Percentiles rank a stretch among this genome's conserved stretches.
These are phyloP conservation scores for Otocyon megalotis DNA, from an alignment of 2,113 vertebrate genomes.

Conservation along the genomic window DNA sequence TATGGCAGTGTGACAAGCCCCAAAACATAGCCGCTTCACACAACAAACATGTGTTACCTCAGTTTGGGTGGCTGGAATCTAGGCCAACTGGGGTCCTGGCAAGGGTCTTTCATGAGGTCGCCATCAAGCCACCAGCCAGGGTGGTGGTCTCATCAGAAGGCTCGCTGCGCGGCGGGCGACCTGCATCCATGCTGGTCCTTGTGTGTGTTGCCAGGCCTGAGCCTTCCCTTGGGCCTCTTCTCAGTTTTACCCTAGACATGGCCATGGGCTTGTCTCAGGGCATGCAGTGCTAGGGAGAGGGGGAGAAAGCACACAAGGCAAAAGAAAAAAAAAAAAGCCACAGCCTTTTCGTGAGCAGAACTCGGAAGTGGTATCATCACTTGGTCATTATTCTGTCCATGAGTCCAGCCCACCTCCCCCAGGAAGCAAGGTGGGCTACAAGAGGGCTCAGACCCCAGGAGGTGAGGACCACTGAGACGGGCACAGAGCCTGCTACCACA, in stretches of 20 bases:
- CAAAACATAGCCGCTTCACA: fast-evolving
- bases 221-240: background rate
- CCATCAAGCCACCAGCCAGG: fast-evolving
- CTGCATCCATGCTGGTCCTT: fast-evolving
- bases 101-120: fast-evolving
- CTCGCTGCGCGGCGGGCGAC: fast-evolving
- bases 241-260: background rate
- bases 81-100: background rate
- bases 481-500: fast-evolving
- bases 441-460: fast-evolving
- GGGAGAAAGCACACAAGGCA: background rate
- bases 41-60: fast-evolving
- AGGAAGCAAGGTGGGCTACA: no score
- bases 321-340: no score
- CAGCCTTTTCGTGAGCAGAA: fast-evolving
- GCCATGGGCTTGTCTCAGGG: background rate
- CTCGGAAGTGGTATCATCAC: fast-evolving
- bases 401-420: no score
- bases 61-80: no score
- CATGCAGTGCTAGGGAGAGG: fast-evolving
- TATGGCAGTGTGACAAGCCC: background rate
- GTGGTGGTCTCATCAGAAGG: background rate
- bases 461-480: background rate
- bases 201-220: background rate
- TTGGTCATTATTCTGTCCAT: background rate